phyloP scores from a whole-genome alignment of 2,797 vertebrate genomes.

The Craterocephalus amniculus region DNA sequence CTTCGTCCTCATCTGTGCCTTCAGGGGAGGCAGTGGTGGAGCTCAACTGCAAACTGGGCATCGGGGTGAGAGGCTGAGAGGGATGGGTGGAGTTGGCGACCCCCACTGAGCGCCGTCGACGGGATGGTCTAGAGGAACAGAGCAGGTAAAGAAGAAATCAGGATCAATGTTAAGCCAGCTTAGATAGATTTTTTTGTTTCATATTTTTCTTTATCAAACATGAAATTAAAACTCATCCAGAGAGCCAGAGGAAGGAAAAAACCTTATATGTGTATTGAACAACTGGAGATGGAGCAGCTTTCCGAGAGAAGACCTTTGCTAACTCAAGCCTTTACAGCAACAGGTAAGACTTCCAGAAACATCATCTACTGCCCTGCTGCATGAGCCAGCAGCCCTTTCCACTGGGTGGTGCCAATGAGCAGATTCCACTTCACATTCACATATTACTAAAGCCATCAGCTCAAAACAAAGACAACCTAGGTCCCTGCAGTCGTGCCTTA shows the following conservation, averaged over 20 bases:
- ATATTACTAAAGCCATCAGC: not conserved
- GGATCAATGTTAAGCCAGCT: not conserved
- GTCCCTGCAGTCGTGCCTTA: slow-evolving; percentile 11
- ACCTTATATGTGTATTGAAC: slow-evolving; percentile 12
- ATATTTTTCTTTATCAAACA: not conserved
- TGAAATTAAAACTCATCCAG: not conserved
- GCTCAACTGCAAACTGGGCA: slow-evolving; percentile 58
- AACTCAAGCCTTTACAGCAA: slow-evolving; percentile 38
- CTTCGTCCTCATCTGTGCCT: slow-evolving; percentile 73
- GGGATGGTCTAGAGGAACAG: slow-evolving; percentile 81
- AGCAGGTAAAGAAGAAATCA: not conserved
- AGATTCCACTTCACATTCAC: not conserved
- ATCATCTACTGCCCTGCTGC: slow-evolving; percentile 1
- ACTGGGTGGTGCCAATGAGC: slow-evolving; percentile 55
- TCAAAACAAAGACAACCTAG: slow-evolving; percentile 13
- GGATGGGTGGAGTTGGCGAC: slow-evolving; percentile 82
- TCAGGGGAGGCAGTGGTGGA: slow-evolving; percentile 70
- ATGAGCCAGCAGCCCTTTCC: slow-evolving; percentile 22
- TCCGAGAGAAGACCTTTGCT: slow-evolving; percentile 16
- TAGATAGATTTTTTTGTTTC: too few relatives aligned
- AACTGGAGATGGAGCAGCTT: slow-evolving; percentile 5
- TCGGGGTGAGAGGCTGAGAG: slow-evolving; percentile 68
- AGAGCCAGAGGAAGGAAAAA: not conserved
- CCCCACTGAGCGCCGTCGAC: slow-evolving; percentile 87
- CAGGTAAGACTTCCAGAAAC: slow-evolving; percentile 18